Evolutionary conservation across 2,113 vertebrate species (phyloP).

Genomic region (Eidolon helvum): DNA sequence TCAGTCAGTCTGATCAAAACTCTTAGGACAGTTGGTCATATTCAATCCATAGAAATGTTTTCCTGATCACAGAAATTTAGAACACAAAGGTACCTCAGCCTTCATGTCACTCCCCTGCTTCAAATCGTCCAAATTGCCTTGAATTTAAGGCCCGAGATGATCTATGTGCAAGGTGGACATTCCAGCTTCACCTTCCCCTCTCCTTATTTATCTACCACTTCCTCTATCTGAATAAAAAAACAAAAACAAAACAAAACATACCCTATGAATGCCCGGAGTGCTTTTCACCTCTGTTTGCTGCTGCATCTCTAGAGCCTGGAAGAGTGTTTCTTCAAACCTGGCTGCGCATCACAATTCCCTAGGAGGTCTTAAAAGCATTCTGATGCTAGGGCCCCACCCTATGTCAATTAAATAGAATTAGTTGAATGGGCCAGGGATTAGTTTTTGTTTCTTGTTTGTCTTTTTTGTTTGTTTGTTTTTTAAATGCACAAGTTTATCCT

Average conservation of each 20-base stretch:
- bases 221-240: neutral
- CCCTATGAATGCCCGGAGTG: neutral
- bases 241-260: neutral
- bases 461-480: neutral
- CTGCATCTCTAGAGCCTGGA: neutral
- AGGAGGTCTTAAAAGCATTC: neutral
- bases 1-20: neutral
- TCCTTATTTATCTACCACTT: neutral
- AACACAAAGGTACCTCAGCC: neutral
- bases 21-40: neutral
- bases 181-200: neutral
- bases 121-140: neutral
- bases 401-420: neutral
- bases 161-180: neutral
- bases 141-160: neutral
- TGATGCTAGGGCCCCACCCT: neutral
- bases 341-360: neutral
- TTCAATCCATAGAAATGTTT: neutral
- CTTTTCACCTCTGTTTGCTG: neutral
- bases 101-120: neutral
- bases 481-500: constrained; percentile 29
- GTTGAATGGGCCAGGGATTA: neutral
- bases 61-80: neutral
- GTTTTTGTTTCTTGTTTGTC: neutral
- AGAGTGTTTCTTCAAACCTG: neutral